A percentile compares a stretch with the other conserved stretches of the same genome.
These are phyloP conservation scores for Schlechtendalia chinensis DNA, from an alignment of 1,140 invertebrate genomes.

Conservation along the genomic window DNA sequence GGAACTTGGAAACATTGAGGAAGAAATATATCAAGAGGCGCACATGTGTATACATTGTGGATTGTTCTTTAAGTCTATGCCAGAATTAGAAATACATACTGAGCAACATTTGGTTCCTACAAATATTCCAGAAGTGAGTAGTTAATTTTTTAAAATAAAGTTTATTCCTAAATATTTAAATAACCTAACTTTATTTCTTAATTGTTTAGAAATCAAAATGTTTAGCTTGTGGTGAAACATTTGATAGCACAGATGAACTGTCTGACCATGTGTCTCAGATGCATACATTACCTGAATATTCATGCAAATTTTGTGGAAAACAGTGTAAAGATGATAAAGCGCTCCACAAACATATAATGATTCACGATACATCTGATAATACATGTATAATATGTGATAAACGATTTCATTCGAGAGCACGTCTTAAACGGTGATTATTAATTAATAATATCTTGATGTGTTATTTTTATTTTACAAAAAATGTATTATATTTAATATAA, in stretches of 20 bases:
- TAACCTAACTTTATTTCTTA: background rate
- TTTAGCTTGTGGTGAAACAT: slow-evolving; percentile 66
- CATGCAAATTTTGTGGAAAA: slow-evolving; percentile 64
- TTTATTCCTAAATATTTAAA: background rate
- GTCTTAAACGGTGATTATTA: slow-evolving; percentile 58
- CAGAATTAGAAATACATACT: slow-evolving; percentile 72
- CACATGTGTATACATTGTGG: slow-evolving; percentile 74
- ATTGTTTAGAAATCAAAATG: slow-evolving; percentile 57
- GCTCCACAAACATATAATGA: slow-evolving; percentile 68
- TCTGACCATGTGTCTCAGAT: slow-evolving; percentile 62
- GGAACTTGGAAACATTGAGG: slow-evolving; percentile 58
- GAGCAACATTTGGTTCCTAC: slow-evolving; percentile 49
- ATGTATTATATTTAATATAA: background rate
- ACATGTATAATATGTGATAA: slow-evolving; percentile 67
- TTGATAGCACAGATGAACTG: slow-evolving; percentile 60
- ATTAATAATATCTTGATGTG: background rate
- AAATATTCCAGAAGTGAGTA: slow-evolving; percentile 25
- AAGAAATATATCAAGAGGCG: slow-evolving; percentile 58
- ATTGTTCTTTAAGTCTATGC: slow-evolving; percentile 69
- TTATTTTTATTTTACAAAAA: background rate
- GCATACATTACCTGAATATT: slow-evolving; percentile 63
- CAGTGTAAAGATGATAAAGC: slow-evolving; percentile 68
- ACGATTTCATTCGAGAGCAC: slow-evolving; percentile 69
- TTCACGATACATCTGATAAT: slow-evolving; percentile 62
- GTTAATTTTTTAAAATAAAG: slow-evolving; percentile 51